A percentile compares a stretch with the other conserved stretches of the same genome.
Evolutionary conservation across 2,888 invertebrate genomes (phyloP).

Genomic region (Agrochola lychnidis): DNA sequence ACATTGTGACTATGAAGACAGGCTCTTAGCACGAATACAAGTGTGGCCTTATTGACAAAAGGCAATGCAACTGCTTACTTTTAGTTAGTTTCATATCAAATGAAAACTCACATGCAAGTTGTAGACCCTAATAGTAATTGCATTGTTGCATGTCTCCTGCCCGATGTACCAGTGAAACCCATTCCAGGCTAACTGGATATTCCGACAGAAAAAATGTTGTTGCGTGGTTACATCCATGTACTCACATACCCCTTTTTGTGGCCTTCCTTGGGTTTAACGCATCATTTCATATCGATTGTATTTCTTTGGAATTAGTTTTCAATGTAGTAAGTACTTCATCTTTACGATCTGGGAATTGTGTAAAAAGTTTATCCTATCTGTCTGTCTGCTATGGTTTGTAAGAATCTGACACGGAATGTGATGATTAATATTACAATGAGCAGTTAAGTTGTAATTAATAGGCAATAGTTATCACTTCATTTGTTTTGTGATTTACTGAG

Average conservation of each 20-base stretch:
- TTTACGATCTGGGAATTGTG: constrained; percentile 62
- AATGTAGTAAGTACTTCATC: constrained; percentile 34
- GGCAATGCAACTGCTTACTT: not conserved
- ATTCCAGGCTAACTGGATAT: constrained; percentile 48
- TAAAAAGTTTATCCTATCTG: constrained; percentile 33
- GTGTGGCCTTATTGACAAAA: not conserved
- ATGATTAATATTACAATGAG: constrained; percentile 39
- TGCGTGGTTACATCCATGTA: constrained; percentile 44
- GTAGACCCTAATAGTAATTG: not conserved
- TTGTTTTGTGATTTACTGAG: constrained; percentile 38
- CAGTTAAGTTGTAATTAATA: constrained; percentile 26
- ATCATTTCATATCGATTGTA: constrained; percentile 58
- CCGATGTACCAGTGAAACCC: constrained; percentile 50
- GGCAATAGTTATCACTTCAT: constrained; percentile 34
- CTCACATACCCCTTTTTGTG: constrained; percentile 36
- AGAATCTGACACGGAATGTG: constrained; percentile 26
- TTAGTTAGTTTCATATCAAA: not conserved
- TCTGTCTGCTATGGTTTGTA: constrained; percentile 25
- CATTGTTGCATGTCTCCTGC: constrained; percentile 33
- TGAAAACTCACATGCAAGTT: constrained; percentile 5
- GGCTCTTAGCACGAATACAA: no score
- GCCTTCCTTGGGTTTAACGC: constrained; percentile 56
- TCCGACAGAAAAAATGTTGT: constrained; percentile 43
- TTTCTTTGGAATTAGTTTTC: constrained; percentile 47
- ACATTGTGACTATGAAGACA: no score